phyloP scores from a whole-genome alignment of 2,888 invertebrate species.

The Chrysomela aeneicollis region DNA sequence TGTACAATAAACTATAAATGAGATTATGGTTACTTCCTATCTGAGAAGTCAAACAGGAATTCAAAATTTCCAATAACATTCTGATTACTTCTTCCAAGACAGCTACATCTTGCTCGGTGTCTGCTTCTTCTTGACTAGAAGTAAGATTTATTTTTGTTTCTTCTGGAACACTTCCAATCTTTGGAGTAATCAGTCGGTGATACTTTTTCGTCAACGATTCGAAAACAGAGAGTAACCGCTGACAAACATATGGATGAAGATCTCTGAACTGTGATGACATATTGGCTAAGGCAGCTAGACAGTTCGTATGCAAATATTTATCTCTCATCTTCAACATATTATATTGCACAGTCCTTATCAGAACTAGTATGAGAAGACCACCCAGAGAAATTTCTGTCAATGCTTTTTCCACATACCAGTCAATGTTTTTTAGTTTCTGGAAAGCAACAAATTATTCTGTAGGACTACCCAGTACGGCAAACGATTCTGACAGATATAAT shows the following conservation, averaged over 20 bases:
- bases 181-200: slow-evolving; percentile 65
- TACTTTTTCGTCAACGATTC: slow-evolving; percentile 91
- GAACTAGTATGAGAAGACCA: slow-evolving; percentile 90
- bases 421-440: slow-evolving; percentile 85
- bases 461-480: too few relatives aligned
- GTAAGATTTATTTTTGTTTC: slow-evolving; percentile 45
- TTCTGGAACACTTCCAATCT: slow-evolving; percentile 40
- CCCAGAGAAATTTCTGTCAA: slow-evolving; percentile 94
- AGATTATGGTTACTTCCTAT: slow-evolving; percentile 89
- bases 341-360: slow-evolving; percentile 96
- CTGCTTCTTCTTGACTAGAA: slow-evolving; percentile 43
- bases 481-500: too few relatives aligned
- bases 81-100: slow-evolving; percentile 90
- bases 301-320: slow-evolving; percentile 98
- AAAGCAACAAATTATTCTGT: slow-evolving; percentile 43
- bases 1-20: slow-evolving; percentile 94
- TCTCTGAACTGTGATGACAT: slow-evolving; percentile 95
- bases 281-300: slow-evolving; percentile 96
- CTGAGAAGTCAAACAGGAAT: slow-evolving; percentile 91
- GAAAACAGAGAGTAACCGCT: slow-evolving; percentile 89
- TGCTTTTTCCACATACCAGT: slow-evolving; percentile 93
- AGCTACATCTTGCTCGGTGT: slow-evolving; percentile 74
- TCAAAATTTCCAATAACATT: slow-evolving; percentile 96
- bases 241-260: slow-evolving; percentile 95
- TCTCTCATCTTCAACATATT: slow-evolving; percentile 97